Percentiles rank a stretch among this genome's conserved stretches.
Conservation (phyloP, 2,113 vertebrate genomes). For the Mustelus asterias region DNA sequence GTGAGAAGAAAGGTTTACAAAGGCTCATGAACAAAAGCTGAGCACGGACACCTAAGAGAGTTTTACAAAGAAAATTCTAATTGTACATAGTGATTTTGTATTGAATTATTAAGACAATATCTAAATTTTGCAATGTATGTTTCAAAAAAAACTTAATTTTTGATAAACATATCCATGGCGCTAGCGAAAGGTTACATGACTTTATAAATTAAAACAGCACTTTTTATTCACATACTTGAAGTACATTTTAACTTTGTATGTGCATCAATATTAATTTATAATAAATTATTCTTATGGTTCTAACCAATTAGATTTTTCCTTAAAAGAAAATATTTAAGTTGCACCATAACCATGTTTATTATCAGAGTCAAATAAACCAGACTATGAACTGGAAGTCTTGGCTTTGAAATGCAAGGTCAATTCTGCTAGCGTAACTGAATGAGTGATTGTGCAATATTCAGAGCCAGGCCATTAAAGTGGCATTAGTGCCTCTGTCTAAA, state of each 20-base stretch:
- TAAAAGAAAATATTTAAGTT: neutral
- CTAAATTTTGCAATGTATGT: neutral
- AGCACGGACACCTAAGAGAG: neutral
- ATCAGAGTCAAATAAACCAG: neutral
- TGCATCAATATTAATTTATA: constrained; percentile 10
- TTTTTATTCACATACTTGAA: neutral
- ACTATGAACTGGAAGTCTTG: no score
- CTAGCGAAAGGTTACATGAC: neutral
- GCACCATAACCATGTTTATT: neutral
- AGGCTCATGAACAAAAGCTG: neutral
- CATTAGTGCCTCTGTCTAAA: neutral
- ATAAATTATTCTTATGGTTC: neutral
- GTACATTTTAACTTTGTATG: neutral
- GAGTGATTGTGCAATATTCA: neutral
- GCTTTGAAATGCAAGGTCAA: neutral
- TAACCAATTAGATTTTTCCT: neutral
- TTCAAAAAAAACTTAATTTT: neutral
- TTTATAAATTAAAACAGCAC: neutral
- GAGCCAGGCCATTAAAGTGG: neutral
- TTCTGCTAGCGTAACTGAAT: neutral
- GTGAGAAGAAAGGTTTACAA: neutral
- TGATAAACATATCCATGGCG: neutral
- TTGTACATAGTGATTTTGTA: neutral
- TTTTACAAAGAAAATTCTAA: neutral
- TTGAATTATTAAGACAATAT: neutral